These are phyloP conservation scores for Pteropus alecto DNA, from an alignment of 2,113 vertebrate genomes.

Conservation along the genomic window DNA sequence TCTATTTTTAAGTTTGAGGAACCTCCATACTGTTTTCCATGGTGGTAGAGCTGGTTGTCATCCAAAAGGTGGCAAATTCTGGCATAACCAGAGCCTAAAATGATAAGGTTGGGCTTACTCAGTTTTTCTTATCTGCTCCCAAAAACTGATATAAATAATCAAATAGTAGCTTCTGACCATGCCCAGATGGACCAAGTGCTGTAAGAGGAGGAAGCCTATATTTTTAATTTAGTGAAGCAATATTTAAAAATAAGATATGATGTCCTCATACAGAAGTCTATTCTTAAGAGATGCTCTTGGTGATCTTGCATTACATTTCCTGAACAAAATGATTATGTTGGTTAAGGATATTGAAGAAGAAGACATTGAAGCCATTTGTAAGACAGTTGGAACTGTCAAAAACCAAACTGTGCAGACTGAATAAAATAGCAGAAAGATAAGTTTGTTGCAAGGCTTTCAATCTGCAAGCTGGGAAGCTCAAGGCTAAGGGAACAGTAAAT, in stretches of 20 bases:
- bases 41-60: conserved; percentile 92
- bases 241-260: conserved; percentile 95
- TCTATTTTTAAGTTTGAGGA: not conserved
- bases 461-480: not conserved
- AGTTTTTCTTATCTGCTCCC: conserved; percentile 96
- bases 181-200: conserved; percentile 96
- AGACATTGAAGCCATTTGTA: conserved; percentile 96
- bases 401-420: not conserved
- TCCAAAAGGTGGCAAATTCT: conserved; percentile 89
- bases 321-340: conserved; percentile 98
- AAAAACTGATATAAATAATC: conserved; percentile 98
- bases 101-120: conserved; percentile 95
- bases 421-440: not conserved
- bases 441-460: not conserved
- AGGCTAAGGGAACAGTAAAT: not conserved
- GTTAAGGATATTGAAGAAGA: conserved; percentile 96
- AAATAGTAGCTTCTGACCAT: conserved; percentile 96
- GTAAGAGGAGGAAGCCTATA: conserved; percentile 93
- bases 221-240: conserved; percentile 95
- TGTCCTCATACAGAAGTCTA: conserved; percentile 95
- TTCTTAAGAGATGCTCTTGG: conserved; percentile 95
- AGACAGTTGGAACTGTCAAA: conserved; percentile 87
- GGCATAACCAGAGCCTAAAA: conserved; percentile 93
- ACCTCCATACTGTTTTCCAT: not conserved
- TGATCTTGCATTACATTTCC: conserved; percentile 95